A percentile compares a stretch with the other conserved stretches of the same genome.
Conservation (phyloP, 2,888 invertebrate species). For the Cheilosia vulpina region DNA sequence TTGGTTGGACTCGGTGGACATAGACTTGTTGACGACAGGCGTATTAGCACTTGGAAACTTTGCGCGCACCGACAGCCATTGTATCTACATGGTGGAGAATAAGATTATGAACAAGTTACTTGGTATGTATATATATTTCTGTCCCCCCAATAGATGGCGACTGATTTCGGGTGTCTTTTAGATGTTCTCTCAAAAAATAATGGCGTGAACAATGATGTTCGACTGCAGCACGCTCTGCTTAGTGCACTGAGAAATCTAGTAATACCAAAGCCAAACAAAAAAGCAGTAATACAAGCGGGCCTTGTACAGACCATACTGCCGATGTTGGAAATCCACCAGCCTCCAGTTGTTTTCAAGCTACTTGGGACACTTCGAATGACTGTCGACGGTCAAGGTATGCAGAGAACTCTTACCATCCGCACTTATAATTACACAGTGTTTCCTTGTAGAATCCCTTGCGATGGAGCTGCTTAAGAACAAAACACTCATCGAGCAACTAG, state of each 20-base stretch:
- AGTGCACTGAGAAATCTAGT: conserved; percentile 91
- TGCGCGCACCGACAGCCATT: conserved; percentile 93
- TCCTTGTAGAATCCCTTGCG: conserved; percentile 88
- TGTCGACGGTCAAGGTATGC: conserved; percentile 91
- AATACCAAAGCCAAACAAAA: conserved; percentile 90
- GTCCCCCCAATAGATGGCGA: background rate
- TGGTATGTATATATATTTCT: conserved; percentile 81
- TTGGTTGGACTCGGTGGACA: conserved; percentile 90
- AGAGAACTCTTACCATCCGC: background rate
- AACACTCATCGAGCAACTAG: conserved; percentile 87
- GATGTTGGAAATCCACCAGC: conserved; percentile 88
- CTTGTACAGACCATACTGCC: conserved; percentile 90
- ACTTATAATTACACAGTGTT: background rate
- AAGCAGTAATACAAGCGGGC: conserved; percentile 88
- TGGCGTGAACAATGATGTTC: conserved; percentile 86
- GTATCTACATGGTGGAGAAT: conserved; percentile 91
- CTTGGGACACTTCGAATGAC: conserved; percentile 94
- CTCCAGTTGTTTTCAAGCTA: conserved; percentile 93
- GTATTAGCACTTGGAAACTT: conserved; percentile 95
- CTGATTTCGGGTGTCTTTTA: conserved; percentile 38
- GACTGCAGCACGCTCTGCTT: conserved; percentile 84
- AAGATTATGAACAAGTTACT: conserved; percentile 90
- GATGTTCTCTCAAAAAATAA: conserved; percentile 85
- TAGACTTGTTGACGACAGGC: conserved; percentile 91
- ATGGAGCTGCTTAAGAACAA: conserved; percentile 86